Evolutionary conservation across 2,888 invertebrate genomes (phyloP), one percentile per base, ranked within the genome.

Genomic region (Metalampra italica): DNA sequence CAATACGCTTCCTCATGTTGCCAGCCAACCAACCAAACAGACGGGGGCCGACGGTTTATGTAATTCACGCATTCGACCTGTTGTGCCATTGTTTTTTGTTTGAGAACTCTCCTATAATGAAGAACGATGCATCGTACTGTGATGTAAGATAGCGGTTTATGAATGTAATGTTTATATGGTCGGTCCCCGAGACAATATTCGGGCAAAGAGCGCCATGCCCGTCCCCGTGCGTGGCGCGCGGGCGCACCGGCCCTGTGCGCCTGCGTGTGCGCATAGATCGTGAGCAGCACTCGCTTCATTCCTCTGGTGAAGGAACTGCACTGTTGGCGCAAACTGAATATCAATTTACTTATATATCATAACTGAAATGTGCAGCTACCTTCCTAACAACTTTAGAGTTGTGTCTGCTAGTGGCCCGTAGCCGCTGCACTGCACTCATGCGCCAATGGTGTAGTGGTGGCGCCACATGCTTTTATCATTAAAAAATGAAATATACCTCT

Each of bases 271-370:
- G 84, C n/a, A n/a, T n/a, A n/a, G n/a, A n/a, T 85, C 67, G 80
- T 79, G 82, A 82, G 79, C 85, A 82, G 79, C 87, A 83, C 88
- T 85, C 85, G 87, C 88, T 88, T 88, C 56, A 63, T 68, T 71
- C 77, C 77, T 69, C 69, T 75, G 78, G 77, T 80, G 73, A 76
- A 75, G 71, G 74, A 66, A 62, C 74, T 82, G 68, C 79, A 75
- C 74, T 81, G 78, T 82, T 62, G 73, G 75, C 78, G 79, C 78
- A 68, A 75, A 52, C 30, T 50, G 45, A 34, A 29, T 29, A 14
- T 30, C 12, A 4, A 32, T 12, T 7, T 29, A 13, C 15, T 40
- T 22, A 9, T 22, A 22, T 22, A 22, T 22, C 22, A 22, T 22
- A 3, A 22, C 22, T 22, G 2, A 22, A 22, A 32, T 32, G 32